Percentiles rank a stretch among this genome's conserved stretches.
Conservation (phyloP, 2,113 vertebrate genomes). For the Equus quagga region DNA sequence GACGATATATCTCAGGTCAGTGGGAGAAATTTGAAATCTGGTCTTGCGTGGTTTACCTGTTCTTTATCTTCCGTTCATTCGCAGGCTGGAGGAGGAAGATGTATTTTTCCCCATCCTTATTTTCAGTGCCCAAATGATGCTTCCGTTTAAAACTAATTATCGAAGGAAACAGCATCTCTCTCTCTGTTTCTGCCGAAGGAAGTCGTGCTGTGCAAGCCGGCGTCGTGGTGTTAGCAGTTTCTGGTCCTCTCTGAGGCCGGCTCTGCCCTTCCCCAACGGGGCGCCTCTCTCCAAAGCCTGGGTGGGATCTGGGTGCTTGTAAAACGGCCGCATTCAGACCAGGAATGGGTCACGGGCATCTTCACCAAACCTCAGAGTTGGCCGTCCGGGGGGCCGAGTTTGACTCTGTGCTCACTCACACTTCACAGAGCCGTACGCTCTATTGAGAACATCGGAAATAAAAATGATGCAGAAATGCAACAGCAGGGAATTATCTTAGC, state of each 20-base stretch:
- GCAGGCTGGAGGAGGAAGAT: neutral
- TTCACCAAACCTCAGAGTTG: neutral
- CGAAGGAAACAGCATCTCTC: neutral
- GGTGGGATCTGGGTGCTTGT: neutral
- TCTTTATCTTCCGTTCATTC: no score
- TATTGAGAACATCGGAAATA: accelerated
- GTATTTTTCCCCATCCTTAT: neutral
- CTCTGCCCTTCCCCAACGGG: accelerated
- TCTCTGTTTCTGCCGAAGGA: neutral
- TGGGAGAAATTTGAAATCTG: neutral
- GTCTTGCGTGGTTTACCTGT: neutral
- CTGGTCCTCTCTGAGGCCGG: neutral
- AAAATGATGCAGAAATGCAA: neutral
- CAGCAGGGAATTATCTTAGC: accelerated
- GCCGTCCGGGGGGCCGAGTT: neutral
- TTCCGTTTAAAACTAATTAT: neutral
- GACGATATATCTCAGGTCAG: neutral
- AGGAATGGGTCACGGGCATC: accelerated
- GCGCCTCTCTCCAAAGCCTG: no score
- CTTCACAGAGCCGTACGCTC: neutral
- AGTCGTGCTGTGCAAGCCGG: neutral
- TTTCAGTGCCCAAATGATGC: neutral
- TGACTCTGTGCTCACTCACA: accelerated
- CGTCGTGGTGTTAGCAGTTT: accelerated
- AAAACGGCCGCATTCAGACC: accelerated